These are phyloP conservation scores for Lepidochitona cinerea DNA, from an alignment of 2,888 invertebrate species.

Conservation along the genomic window DNA sequence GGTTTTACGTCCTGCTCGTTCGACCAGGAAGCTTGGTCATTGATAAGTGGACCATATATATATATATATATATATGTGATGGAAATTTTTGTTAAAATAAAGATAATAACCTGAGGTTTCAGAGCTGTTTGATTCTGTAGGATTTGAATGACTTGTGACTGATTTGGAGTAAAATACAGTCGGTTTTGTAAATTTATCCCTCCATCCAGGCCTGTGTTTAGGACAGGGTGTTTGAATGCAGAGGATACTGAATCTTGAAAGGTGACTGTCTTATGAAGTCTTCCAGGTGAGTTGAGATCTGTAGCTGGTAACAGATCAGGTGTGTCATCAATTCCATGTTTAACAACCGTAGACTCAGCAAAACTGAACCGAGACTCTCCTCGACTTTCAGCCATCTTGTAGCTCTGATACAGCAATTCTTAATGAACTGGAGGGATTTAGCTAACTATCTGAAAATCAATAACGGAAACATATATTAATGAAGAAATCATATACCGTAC, in stretches of 20 bases:
- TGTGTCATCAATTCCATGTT: neutral
- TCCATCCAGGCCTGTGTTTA: conserved; percentile 37
- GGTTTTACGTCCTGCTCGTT: too few relatives aligned
- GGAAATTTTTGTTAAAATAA: too few relatives aligned
- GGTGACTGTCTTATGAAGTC: neutral
- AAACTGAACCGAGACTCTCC: conserved; percentile 48
- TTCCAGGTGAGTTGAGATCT: neutral
- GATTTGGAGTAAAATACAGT: conserved; percentile 53
- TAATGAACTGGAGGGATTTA: too few relatives aligned
- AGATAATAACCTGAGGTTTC: conserved; percentile 11
- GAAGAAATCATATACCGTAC: too few relatives aligned
- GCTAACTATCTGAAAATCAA: too few relatives aligned
- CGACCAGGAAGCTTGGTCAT: too few relatives aligned
- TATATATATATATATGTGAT: too few relatives aligned
- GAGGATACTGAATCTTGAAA: conserved; percentile 46
- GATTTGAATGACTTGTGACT: conserved; percentile 46
- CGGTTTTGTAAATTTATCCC: conserved; percentile 43
- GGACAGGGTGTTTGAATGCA: conserved; percentile 50
- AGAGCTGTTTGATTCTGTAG: conserved; percentile 20
- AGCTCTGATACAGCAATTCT: too few relatives aligned
- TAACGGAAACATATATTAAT: too few relatives aligned
- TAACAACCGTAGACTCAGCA: conserved; percentile 19
- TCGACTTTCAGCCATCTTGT: conserved; percentile 35
- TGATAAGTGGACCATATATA: too few relatives aligned
- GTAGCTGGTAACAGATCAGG: neutral